Evolutionary conservation across 1,140 invertebrate genomes (phyloP).

Genomic region (Antheraea mylitta): DNA sequence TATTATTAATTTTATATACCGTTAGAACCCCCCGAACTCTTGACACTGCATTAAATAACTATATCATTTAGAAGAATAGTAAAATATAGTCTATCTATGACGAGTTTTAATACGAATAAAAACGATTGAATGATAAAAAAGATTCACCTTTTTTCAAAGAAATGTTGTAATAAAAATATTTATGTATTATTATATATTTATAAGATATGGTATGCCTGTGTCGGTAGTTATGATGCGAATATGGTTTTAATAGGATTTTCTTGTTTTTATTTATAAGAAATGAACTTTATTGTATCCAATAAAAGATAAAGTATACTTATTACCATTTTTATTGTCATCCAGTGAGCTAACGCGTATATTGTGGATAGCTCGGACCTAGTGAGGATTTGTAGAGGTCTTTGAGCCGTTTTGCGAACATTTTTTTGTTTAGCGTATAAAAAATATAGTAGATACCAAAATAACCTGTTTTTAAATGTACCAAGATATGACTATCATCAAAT

Average conservation of each 20-base stretch:
- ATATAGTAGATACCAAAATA: not conserved
- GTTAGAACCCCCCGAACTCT: no score
- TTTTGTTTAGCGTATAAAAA: not conserved
- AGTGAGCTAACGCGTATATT: not conserved
- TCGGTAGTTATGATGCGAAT: not conserved
- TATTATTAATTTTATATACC: no score
- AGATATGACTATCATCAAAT: no score
- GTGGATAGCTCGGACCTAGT: not conserved
- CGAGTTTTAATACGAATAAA: no score
- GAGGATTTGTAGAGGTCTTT: not conserved
- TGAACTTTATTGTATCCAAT: conserved; percentile 3
- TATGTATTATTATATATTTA: conserved; percentile 2
- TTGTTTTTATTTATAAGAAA: not conserved
- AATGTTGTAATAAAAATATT: not conserved
- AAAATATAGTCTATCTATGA: no score
- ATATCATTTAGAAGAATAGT: no score
- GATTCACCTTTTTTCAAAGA: not conserved
- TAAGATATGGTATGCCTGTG: not conserved
- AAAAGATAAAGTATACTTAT: not conserved
- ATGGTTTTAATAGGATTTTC: not conserved
- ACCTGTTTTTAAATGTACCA: not conserved
- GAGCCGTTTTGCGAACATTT: not conserved
- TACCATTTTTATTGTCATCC: conserved; percentile 4
- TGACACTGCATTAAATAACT: no score
- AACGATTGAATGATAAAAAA: not conserved